These are phyloP conservation scores for Nyctibius bracteatus DNA, from an alignment of 2,113 vertebrate species.

Conservation along the genomic window DNA sequence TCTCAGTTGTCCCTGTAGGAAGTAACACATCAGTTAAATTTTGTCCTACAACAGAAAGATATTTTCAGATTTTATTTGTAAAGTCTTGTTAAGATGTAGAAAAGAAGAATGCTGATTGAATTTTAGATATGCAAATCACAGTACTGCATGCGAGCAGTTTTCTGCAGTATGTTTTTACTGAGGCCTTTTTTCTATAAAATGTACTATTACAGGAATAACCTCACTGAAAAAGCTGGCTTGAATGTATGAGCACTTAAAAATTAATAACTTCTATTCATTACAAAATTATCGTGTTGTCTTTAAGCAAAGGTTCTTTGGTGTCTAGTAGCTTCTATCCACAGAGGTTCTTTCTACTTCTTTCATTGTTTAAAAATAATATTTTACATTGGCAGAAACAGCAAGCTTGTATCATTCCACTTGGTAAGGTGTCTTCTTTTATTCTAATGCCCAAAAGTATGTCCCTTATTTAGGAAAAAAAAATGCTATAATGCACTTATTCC, in stretches of 20 bases:
- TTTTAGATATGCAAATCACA: neutral
- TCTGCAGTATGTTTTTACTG: neutral
- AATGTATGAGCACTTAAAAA: neutral
- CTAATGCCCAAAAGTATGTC: neutral
- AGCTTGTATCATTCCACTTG: neutral
- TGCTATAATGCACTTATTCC: neutral
- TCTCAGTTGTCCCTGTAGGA: neutral
- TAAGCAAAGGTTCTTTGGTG: neutral
- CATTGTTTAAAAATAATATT: neutral
- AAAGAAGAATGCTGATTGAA: neutral
- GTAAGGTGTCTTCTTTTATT: neutral
- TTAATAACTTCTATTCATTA: neutral
- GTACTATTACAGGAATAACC: neutral
- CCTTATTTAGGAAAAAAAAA: neutral
- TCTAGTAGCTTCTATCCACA: neutral
- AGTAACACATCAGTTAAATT: neutral
- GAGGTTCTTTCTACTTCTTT: neutral
- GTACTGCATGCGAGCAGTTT: neutral
- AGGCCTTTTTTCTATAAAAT: neutral
- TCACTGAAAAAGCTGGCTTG: neutral
- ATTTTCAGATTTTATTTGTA: neutral
- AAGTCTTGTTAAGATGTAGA: neutral
- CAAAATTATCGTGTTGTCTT: neutral
- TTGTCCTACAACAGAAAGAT: neutral
- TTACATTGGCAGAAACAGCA: neutral